Evolutionary conservation across 2,888 invertebrate species (phyloP).

Genomic region (Eumacrocentrus americanus): DNA sequence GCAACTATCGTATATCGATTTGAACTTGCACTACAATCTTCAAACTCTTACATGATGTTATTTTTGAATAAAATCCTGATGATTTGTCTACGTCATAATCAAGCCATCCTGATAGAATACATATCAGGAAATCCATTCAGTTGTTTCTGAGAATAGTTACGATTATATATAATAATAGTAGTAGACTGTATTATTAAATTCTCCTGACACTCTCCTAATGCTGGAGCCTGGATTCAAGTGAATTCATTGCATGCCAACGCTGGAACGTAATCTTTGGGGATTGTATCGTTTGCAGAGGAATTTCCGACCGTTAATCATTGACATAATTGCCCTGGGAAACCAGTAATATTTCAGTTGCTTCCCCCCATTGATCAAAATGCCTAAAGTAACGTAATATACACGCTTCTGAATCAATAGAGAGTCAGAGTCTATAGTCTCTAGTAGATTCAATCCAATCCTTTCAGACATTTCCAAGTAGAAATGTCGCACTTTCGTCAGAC

Average conservation of each 20-base stretch:
- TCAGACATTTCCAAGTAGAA: too few relatives aligned
- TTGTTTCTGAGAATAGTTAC: neutral
- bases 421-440: too few relatives aligned
- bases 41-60: too few relatives aligned
- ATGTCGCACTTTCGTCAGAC: too few relatives aligned
- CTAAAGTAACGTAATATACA: neutral
- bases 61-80: too few relatives aligned
- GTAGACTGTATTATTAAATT: constrained; percentile 4
- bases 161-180: neutral
- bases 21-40: neutral
- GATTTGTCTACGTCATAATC: too few relatives aligned
- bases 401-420: neutral
- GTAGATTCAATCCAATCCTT: too few relatives aligned
- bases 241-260: neutral
- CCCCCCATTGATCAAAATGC: neutral
- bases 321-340: neutral
- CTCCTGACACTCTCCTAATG: neutral
- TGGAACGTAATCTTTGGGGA: constrained; percentile 4
- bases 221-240: constrained; percentile 3
- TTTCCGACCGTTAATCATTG: constrained; percentile 9
- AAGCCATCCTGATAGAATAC: too few relatives aligned
- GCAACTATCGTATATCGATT: constrained; percentile 39
- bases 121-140: neutral
- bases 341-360: neutral
- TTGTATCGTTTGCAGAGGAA: constrained; percentile 13